A percentile compares a stretch with the other conserved stretches of the same genome.
These are phyloP conservation scores for Diceros bicornis DNA, from an alignment of 2,797 vertebrate genomes.

Conservation along the genomic window DNA sequence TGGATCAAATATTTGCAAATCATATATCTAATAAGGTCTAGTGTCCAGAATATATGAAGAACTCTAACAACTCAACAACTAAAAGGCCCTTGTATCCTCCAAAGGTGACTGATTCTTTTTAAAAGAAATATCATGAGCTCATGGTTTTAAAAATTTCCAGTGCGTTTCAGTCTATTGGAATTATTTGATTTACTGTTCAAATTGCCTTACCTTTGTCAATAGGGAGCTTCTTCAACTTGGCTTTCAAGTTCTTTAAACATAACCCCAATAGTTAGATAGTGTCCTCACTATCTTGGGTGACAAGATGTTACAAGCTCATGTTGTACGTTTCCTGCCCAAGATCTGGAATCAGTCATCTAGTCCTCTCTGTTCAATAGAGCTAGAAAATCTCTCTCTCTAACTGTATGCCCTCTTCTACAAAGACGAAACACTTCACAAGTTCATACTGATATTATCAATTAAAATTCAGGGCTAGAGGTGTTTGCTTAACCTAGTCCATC, in stretches of 20 bases:
- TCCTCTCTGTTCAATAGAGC: not conserved
- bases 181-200: slow-evolving; percentile 22
- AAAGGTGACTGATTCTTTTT: not conserved
- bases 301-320: not conserved
- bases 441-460: not conserved
- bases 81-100: not conserved
- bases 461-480: not conserved
- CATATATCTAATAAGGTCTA: not conserved
- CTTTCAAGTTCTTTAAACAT: not conserved
- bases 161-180: not conserved
- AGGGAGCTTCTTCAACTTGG: not conserved
- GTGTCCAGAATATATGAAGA: not conserved
- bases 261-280: not conserved
- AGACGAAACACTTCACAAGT: not conserved
- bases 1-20: not conserved
- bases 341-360: not conserved
- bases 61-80: not conserved
- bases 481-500: not conserved
- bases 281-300: not conserved
- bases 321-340: not conserved
- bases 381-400: not conserved
- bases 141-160: not conserved
- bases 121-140: not conserved
- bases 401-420: not conserved
- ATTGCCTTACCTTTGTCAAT: not conserved